Conservation (phyloP, 2,113 vertebrate species). For the Ifrita kowaldi region DNA sequence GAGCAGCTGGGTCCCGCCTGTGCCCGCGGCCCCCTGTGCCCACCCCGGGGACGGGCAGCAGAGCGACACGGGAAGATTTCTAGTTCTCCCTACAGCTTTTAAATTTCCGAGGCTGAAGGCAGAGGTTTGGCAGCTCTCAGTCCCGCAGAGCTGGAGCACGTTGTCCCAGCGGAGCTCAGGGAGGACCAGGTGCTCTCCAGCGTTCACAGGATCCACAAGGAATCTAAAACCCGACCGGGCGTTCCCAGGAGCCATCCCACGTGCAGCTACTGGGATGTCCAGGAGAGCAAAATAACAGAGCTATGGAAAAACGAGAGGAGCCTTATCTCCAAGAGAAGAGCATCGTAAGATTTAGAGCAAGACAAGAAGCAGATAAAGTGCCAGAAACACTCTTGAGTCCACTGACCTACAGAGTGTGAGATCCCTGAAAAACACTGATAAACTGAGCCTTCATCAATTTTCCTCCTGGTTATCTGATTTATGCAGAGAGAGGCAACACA, state of each 20-base stretch:
- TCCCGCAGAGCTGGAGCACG: fast-evolving
- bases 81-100: not conserved
- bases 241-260: not conserved
- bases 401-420: not conserved
- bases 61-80: not conserved
- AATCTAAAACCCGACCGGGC: not conserved
- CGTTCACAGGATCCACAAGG: not conserved
- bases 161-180: fast-evolving
- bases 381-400: not conserved
- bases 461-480: not conserved
- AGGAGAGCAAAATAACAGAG: not conserved
- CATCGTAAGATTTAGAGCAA: not conserved
- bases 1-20: not conserved
- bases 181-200: not conserved
- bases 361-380: not conserved
- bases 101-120: not conserved
- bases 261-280: not conserved
- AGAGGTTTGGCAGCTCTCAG: not conserved
- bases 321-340: not conserved
- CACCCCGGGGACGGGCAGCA: not conserved
- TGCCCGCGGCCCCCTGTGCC: not conserved
- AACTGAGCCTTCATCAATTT: not conserved
- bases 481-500: not conserved
- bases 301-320: not conserved
- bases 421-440: not conserved